Conservation (phyloP, 2,797 vertebrate species). For the Sebastiscus albofasciatus region DNA sequence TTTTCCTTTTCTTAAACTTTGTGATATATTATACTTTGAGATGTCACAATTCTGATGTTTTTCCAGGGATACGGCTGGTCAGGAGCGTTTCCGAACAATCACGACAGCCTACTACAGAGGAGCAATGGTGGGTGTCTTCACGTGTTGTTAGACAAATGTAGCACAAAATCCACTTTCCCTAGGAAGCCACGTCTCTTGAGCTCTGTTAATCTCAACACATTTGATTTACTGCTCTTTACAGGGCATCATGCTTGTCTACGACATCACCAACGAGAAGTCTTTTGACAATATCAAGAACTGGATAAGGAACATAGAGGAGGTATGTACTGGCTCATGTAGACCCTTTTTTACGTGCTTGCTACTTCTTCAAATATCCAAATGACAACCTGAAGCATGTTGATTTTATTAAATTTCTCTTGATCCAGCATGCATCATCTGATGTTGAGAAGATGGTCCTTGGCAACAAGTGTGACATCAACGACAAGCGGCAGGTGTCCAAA, state of each 20-base stretch:
- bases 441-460: conserved; percentile 99
- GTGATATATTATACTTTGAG: neutral
- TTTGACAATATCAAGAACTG: conserved; percentile 99
- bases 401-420: neutral
- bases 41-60: neutral
- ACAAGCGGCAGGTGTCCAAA: conserved; percentile 96
- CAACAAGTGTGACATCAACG: conserved; percentile 98
- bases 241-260: conserved; percentile 99
- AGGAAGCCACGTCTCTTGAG: neutral
- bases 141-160: neutral
- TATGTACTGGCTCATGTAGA: conserved; percentile 46
- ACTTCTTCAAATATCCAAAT: neutral
- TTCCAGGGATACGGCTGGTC: conserved; percentile 96
- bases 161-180: neutral
- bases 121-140: conserved; percentile 88
- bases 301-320: conserved; percentile 99
- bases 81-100: conserved; percentile 97
- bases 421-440: conserved; percentile 94
- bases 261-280: conserved; percentile 99
- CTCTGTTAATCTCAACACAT: neutral
- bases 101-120: conserved; percentile 98
- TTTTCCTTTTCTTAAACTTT: neutral
- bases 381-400: neutral
- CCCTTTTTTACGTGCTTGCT: neutral
- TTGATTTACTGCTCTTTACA: conserved; percentile 53